Conservation (phyloP, 2,113 vertebrate genomes). For the Neomonachus schauinslandi region DNA sequence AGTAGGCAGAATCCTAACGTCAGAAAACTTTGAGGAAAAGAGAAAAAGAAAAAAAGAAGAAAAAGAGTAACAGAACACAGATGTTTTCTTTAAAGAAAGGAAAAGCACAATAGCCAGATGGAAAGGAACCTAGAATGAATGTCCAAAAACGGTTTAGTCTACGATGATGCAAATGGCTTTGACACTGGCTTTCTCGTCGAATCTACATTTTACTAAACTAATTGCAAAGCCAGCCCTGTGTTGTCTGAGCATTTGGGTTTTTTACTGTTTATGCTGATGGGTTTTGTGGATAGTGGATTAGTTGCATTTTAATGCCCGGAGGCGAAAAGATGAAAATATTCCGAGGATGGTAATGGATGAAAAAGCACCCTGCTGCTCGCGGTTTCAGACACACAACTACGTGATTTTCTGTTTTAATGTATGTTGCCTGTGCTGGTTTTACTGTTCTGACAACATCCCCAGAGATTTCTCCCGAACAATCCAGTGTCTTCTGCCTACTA, state of each 20-base stretch:
- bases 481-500: not conserved
- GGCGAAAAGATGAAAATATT: constrained; percentile 73
- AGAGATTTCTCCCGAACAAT: not conserved
- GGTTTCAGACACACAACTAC: constrained; percentile 37
- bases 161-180: constrained; percentile 34
- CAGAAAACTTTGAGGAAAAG: constrained; percentile 6
- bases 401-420: not conserved
- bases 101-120: not conserved
- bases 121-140: constrained; percentile 5
- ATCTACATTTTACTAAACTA: constrained; percentile 62
- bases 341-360: constrained; percentile 52
- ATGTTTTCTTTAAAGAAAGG: constrained; percentile 49
- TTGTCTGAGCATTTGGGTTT: constrained; percentile 46
- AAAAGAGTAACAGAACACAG: not conserved
- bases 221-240: constrained; percentile 51
- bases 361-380: not conserved
- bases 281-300: constrained; percentile 72
- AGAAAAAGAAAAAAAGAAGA: not conserved
- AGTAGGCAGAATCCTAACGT: constrained; percentile 40
- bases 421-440: not conserved
- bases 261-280: constrained; percentile 80
- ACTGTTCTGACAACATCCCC: not conserved
- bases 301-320: constrained; percentile 72
- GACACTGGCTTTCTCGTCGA: constrained; percentile 25
- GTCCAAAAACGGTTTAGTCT: constrained; percentile 37